phyloP scores from a whole-genome alignment of 2,113 vertebrate genomes.

The Dicerorhinus sumatrensis region DNA sequence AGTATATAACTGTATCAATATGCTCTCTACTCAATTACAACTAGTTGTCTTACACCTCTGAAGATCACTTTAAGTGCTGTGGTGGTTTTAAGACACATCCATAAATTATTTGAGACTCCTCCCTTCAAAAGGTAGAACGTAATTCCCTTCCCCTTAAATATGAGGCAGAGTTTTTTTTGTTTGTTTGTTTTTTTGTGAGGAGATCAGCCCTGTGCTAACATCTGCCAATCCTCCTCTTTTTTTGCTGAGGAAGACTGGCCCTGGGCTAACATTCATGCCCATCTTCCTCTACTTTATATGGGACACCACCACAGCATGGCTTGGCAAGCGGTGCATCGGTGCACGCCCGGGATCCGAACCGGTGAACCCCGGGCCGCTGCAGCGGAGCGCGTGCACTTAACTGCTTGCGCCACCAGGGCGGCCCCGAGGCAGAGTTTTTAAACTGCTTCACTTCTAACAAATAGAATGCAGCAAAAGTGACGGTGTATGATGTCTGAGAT shows the following conservation, averaged over 20 bases:
- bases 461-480: neutral
- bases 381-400: too few species aligned
- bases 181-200: too few species aligned
- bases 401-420: too few species aligned
- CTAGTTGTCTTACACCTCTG: neutral
- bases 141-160: neutral
- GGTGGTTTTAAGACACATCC: neutral
- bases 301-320: too few species aligned
- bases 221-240: too few species aligned
- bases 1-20: fast-evolving
- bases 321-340: too few species aligned
- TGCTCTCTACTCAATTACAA: neutral
- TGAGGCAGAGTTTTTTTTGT: neutral
- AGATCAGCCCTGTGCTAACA: too few species aligned
- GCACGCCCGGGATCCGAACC: too few species aligned
- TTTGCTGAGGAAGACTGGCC: too few species aligned
- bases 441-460: neutral
- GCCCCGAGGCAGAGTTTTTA: neutral
- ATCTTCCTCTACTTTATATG: too few species aligned
- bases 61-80: neutral
- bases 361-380: too few species aligned
- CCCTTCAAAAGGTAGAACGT: neutral
- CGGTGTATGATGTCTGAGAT: neutral
- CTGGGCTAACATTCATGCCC: too few species aligned
- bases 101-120: neutral